Base-by-base conservation (phyloP, 2,888 invertebrate species). In the Xestia rhomboidea region DNA sequence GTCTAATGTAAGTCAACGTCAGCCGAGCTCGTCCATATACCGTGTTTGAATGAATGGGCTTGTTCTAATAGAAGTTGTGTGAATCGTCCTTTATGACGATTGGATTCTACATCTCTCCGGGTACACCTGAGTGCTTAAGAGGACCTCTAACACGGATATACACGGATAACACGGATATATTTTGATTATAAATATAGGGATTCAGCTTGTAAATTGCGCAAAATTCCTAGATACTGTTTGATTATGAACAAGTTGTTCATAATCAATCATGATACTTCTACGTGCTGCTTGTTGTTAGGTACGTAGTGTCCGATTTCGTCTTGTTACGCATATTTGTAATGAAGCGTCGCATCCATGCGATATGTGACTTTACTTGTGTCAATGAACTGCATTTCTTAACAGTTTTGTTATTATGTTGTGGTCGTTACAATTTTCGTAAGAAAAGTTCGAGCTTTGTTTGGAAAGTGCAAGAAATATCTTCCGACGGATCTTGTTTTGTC, bases 121-220 rank as follows among this genome's bases (percentile, higher is more conserved):
- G 24, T n/a, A n/a, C 10, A 21, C 51, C 10, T 24, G 51, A 24
- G 10, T 24, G 24, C 3, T n/a, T 51, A 51, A 51, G 10, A 10
- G 8, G 24, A 51, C 51, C 24, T 10, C 51, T 24, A 10, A n/a
- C 24, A 24, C 10, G n/a, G 6, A 51, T 51, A n/a, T 7, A 38
- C 6, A 51, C 24, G 10, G 8, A 24, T 10, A n/a, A n/a, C n/a
- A n/a, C n/a, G n/a, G n/a, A n/a, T n/a, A n/a, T n/a, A n/a, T n/a
- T n/a, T n/a, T n/a, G n/a, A 8, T 51, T 51, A 10, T 27, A 21
- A 44, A 44, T 24, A 2, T 44, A 75, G 0, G 75, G 78, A 27
- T 49, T 46, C 1, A 78, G 18, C 21, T 72, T 81, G 30, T 21
- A 66, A 18, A 77, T 71, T 4, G 21, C 13, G 34, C 68, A 77